Evolutionary conservation across 2,888 invertebrate species (phyloP).

Genomic region (Elmis aenea): DNA sequence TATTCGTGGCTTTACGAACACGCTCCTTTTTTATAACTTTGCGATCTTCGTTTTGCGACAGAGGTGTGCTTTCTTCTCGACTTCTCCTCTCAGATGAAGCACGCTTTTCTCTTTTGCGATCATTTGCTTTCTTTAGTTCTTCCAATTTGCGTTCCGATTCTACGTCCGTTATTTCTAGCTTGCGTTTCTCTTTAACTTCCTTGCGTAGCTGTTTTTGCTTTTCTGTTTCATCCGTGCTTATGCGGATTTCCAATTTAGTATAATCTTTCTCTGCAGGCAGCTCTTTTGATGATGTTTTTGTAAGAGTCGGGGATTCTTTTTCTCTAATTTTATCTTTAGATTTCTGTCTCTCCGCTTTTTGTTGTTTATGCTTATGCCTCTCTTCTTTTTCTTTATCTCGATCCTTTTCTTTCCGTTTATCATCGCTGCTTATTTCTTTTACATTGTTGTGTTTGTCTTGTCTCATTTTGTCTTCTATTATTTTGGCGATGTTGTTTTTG

Average conservation of each 20-base stretch:
- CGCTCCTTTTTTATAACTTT: constrained; percentile 36
- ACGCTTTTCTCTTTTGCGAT: constrained; percentile 48
- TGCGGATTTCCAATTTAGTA: constrained; percentile 53
- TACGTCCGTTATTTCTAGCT: constrained; percentile 51
- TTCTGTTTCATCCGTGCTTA: constrained; percentile 56
- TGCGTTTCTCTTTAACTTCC: constrained; percentile 53
- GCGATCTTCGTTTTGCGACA: constrained; percentile 29
- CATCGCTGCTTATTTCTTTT: constrained; percentile 48
- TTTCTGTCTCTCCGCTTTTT: constrained; percentile 38
- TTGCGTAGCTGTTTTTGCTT: constrained; percentile 52
- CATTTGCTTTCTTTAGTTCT: constrained; percentile 33
- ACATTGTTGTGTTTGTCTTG: constrained; percentile 53
- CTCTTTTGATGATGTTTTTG: constrained; percentile 29
- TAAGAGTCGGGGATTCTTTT: constrained; percentile 36
- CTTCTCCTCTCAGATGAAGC: constrained; percentile 52
- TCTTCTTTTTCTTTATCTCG: constrained; percentile 36
- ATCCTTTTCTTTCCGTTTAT: constrained; percentile 43
- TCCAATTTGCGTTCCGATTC: constrained; percentile 33
- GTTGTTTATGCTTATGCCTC: constrained; percentile 27
- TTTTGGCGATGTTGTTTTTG: constrained; percentile 55
- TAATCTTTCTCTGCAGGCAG: constrained; percentile 53
- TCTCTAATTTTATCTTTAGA: constrained; percentile 37
- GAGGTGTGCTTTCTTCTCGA: constrained; percentile 45
- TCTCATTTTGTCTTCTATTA: constrained; percentile 57
- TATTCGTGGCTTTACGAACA: constrained; percentile 41